Evolutionary conservation across 1,140 invertebrate genomes (phyloP).

Genomic region (Rhagoletis pomonella): DNA sequence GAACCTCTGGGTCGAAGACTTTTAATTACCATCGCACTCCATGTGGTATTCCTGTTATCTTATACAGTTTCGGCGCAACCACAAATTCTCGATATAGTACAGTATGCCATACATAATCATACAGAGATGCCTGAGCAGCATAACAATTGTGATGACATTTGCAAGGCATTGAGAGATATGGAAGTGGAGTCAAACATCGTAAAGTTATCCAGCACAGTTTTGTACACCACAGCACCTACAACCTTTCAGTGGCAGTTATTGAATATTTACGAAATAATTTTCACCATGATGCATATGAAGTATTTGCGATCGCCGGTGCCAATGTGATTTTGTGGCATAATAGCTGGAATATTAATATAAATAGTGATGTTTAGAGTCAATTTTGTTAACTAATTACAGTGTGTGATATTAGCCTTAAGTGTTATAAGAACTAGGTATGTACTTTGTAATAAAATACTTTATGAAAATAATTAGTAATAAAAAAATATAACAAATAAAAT

Average conservation of each 20-base stretch:
- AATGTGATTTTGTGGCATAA: background rate
- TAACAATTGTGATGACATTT: background rate
- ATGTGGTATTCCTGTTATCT: background rate
- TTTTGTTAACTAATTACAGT: background rate
- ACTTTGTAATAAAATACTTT: no score
- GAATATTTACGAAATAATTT: background rate
- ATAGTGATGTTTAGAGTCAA: no score
- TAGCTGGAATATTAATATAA: background rate
- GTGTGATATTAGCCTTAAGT: constrained; percentile 7
- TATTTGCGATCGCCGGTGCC: background rate
- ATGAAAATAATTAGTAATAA: no score
- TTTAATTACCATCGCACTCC: background rate
- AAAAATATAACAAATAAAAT: no score
- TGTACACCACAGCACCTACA: background rate
- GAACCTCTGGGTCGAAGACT: background rate
- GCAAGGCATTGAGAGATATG: background rate
- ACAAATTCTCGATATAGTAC: background rate
- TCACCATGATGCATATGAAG: background rate
- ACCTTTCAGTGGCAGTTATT: background rate
- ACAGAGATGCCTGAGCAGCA: background rate
- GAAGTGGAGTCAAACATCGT: background rate
- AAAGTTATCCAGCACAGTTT: background rate
- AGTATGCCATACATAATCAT: background rate
- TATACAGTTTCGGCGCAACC: background rate
- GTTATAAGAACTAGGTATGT: background rate